phyloP scores from a whole-genome alignment of 2,888 invertebrate genomes.

The Ceratothoa steindachneri region DNA sequence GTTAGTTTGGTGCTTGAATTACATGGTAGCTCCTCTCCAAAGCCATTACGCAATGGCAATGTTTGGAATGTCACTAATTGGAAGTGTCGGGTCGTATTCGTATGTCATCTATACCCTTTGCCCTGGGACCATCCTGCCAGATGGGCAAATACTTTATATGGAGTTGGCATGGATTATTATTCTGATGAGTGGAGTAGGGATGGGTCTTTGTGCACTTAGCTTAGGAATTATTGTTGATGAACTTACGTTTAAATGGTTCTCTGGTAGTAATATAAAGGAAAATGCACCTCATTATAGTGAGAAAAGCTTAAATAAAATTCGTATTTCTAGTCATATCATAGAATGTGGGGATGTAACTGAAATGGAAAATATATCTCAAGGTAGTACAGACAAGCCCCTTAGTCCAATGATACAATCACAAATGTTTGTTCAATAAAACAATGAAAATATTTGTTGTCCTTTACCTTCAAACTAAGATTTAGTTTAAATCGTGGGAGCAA shows the following conservation, averaged over 20 bases:
- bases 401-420: background rate
- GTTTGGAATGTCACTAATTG: background rate
- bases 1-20: background rate
- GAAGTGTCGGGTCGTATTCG: background rate
- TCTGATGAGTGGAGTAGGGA: background rate
- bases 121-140: background rate
- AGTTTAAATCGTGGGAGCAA: too few species aligned
- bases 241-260: too few species aligned
- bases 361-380: too few species aligned
- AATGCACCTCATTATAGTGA: too few species aligned
- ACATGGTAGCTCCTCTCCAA: background rate
- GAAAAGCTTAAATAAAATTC: too few species aligned
- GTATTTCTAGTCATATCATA: too few species aligned
- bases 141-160: background rate
- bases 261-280: too few species aligned
- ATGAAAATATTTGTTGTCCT: too few species aligned
- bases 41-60: background rate
- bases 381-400: too few species aligned
- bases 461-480: too few species aligned
- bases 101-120: background rate
- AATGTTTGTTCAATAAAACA: background rate
- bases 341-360: too few species aligned
- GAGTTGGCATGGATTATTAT: background rate
- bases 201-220: background rate
- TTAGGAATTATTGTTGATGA: background rate